phyloP scores from a whole-genome alignment of 2,888 invertebrate genomes.

The Sphaerolaimus hirsutus region DNA sequence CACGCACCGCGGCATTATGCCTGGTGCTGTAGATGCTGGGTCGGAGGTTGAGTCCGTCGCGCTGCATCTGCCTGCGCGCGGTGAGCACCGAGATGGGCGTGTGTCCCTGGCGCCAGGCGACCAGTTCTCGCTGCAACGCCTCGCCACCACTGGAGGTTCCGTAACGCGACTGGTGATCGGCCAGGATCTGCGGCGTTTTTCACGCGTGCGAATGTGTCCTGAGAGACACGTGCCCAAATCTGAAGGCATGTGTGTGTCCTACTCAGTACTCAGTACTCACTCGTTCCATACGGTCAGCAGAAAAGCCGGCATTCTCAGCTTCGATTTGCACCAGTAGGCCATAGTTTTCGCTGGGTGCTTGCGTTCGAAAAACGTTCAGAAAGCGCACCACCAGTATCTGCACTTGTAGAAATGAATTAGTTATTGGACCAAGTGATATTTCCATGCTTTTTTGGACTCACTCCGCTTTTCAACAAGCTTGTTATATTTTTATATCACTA shows the following conservation, averaged over 20 bases:
- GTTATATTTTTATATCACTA: too few relatives aligned
- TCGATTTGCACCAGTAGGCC: constrained; percentile 14
- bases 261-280: constrained; percentile 1
- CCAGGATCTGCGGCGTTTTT: too few relatives aligned
- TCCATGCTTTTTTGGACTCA: too few relatives aligned
- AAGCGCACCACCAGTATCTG: constrained; percentile 18
- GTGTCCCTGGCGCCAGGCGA: neutral
- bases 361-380: constrained; percentile 16
- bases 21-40: neutral
- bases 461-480: too few relatives aligned
- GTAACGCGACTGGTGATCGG: too few relatives aligned
- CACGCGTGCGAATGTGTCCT: too few relatives aligned
- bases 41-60: neutral
- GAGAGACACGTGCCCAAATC: too few relatives aligned
- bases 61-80: neutral
- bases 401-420: too few relatives aligned
- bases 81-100: neutral
- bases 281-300: constrained; percentile 3
- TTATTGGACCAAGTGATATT: too few relatives aligned
- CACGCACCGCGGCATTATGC: too few relatives aligned
- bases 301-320: constrained; percentile 15
- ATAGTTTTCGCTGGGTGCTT: constrained; percentile 14
- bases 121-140: neutral
- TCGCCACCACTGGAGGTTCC: neutral
- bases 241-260: neutral